These are phyloP conservation scores for Aegithalos caudatus DNA, from an alignment of 2,113 vertebrate genomes.

Conservation along the genomic window DNA sequence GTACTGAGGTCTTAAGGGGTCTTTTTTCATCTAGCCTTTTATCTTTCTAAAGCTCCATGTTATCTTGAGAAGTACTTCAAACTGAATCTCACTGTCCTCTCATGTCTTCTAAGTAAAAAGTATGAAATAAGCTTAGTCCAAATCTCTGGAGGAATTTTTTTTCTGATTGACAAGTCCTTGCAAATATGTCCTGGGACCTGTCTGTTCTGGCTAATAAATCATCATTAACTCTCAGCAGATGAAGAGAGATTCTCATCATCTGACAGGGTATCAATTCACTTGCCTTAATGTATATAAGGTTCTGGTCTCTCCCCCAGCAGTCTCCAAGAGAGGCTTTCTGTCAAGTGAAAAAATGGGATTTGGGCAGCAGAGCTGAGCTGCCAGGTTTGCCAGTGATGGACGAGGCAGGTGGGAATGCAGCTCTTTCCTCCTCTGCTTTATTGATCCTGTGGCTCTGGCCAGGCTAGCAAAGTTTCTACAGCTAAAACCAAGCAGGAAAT, in stretches of 20 bases:
- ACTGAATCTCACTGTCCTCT: background rate
- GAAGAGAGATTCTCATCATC: constrained; percentile 22
- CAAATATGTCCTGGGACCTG: constrained; percentile 20
- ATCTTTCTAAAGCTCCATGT: constrained; percentile 5
- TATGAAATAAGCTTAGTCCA: constrained; percentile 11
- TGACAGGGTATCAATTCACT: constrained; percentile 52
- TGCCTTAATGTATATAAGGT: constrained; percentile 30
- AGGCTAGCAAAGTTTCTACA: background rate
- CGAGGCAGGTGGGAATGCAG: background rate
- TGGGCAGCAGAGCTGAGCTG: background rate
- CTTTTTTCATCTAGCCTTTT: constrained; percentile 10
- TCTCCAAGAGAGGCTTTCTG: constrained; percentile 25
- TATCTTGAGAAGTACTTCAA: constrained; percentile 11
- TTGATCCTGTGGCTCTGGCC: constrained; percentile 15
- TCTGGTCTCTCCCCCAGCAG: background rate
- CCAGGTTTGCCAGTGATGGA: constrained; percentile 48
- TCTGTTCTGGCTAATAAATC: constrained; percentile 49
- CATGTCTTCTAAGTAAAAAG: constrained; percentile 11
- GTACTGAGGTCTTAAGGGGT: background rate
- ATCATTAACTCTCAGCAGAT: constrained; percentile 49
- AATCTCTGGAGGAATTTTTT: constrained; percentile 18
- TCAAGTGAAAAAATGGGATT: constrained; percentile 51
- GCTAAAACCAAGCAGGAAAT: background rate
- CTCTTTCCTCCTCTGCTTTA: constrained; percentile 6
- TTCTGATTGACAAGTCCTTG: constrained; percentile 40